phyloP scores from a whole-genome alignment of 2,797 vertebrate species.

The Pantherophis vulpinus region DNA sequence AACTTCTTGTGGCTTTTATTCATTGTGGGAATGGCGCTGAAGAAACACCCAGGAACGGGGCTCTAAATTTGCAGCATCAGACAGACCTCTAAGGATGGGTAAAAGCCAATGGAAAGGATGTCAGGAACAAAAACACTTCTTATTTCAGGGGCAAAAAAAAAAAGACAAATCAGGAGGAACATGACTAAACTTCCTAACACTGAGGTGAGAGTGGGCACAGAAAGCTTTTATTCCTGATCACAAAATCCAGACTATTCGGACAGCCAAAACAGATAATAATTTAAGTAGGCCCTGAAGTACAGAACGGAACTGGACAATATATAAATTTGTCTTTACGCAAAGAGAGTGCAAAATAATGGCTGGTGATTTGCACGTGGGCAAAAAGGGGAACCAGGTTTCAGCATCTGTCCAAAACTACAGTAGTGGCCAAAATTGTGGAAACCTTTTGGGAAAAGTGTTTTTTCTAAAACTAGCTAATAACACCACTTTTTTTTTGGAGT shows the following conservation, averaged over 20 bases:
- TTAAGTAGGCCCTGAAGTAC: background rate
- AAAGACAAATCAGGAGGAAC: background rate
- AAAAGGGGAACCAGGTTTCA: background rate
- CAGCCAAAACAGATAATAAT: background rate
- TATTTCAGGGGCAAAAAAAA: rapidly evolving
- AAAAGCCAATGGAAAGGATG: background rate
- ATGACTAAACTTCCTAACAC: background rate
- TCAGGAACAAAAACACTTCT: background rate
- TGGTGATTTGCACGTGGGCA: background rate
- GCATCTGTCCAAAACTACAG: background rate
- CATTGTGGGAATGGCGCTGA: background rate
- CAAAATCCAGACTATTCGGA: background rate
- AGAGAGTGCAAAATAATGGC: background rate
- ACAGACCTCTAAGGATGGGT: background rate
- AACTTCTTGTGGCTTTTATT: background rate
- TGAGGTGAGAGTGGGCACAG: background rate
- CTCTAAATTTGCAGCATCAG: background rate
- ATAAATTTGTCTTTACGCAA: background rate
- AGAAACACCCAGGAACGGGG: background rate
- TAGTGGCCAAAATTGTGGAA: no score
- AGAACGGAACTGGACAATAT: background rate
- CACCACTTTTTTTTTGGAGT: no score
- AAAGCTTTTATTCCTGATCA: background rate
- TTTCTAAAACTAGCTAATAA: no score
- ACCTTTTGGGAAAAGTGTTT: no score